Evolutionary conservation across 2,113 vertebrate species (phyloP).

Genomic region (Amblyopsis rosae): DNA sequence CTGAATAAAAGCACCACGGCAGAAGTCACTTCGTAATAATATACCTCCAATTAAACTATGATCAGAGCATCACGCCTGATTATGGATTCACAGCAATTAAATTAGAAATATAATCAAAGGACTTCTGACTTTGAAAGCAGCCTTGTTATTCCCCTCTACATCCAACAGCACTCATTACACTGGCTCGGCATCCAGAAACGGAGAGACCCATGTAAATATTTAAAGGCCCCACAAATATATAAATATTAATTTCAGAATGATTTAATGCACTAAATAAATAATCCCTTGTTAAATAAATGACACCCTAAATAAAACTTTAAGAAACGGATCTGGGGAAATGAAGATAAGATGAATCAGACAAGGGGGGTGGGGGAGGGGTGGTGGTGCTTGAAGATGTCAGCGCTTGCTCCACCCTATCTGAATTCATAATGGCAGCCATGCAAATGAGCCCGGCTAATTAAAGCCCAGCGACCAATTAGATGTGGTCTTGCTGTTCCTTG

Average conservation of each 20-base stretch:
- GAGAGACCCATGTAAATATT: conserved; percentile 79
- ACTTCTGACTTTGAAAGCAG: conserved; percentile 80
- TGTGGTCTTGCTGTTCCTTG: conserved; percentile 63
- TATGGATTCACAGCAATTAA: conserved; percentile 79
- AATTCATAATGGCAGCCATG: conserved; percentile 74
- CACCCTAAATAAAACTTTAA: conserved; percentile 84
- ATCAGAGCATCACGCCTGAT: conserved; percentile 74
- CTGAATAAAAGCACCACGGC: conserved; percentile 50
- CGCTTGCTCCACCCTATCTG: conserved; percentile 73
- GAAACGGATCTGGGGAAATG: conserved; percentile 80
- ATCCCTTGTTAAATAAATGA: conserved; percentile 86
- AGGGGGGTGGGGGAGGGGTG: conserved; percentile 53
- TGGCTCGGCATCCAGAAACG: conserved; percentile 73
- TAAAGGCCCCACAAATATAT: conserved; percentile 82
- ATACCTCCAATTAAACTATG: conserved; percentile 78
- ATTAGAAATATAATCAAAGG: conserved; percentile 79
- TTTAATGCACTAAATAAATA: conserved; percentile 85
- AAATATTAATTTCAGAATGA: conserved; percentile 84
- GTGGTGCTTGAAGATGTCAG: conserved; percentile 63
- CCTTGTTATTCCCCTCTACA: conserved; percentile 79
- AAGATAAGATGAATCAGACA: conserved; percentile 78
- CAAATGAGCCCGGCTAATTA: conserved; percentile 75
- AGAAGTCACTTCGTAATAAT: conserved; percentile 69
- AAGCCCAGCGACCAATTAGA: conserved; percentile 70
- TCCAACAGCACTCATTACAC: conserved; percentile 80